phyloP scores from a whole-genome alignment of 1,140 invertebrate species.

The Cyphomyrmex costatus region DNA sequence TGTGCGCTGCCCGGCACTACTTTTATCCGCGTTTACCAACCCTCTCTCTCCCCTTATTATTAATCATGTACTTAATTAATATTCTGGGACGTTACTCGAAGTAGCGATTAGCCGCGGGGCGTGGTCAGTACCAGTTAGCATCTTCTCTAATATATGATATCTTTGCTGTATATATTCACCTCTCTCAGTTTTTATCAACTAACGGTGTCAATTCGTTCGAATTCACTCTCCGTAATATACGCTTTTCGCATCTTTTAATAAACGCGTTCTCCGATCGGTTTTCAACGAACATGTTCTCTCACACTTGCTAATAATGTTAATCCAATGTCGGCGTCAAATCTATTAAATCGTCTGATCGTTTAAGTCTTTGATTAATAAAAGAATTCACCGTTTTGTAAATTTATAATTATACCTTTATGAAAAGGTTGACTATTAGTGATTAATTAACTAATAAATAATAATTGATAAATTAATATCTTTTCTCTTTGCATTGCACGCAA shows the following conservation, averaged over 20 bases:
- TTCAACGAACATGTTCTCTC: neutral
- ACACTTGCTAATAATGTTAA: neutral
- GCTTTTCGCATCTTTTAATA: conserved; percentile 15
- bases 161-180: neutral
- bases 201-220: conserved; percentile 4
- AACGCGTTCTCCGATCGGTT: neutral
- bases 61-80: conserved; percentile 81
- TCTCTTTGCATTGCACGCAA: neutral
- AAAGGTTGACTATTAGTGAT: neutral
- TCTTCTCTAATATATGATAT: conserved; percentile 48
- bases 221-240: conserved; percentile 23
- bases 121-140: conserved; percentile 55
- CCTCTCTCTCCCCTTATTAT: conserved; percentile 72
- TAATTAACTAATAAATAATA: neutral
- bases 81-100: conserved; percentile 69
- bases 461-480: neutral
- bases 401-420: neutral
- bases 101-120: conserved; percentile 64
- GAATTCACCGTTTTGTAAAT: neutral
- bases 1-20: conserved; percentile 62
- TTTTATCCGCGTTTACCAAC: conserved; percentile 58
- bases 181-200: conserved; percentile 12
- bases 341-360: neutral
- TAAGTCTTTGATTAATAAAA: neutral
- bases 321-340: neutral